Percentiles rank a stretch among this genome's conserved stretches.
Conservation (phyloP, 2,113 vertebrate species). For the Daboia siamensis region DNA sequence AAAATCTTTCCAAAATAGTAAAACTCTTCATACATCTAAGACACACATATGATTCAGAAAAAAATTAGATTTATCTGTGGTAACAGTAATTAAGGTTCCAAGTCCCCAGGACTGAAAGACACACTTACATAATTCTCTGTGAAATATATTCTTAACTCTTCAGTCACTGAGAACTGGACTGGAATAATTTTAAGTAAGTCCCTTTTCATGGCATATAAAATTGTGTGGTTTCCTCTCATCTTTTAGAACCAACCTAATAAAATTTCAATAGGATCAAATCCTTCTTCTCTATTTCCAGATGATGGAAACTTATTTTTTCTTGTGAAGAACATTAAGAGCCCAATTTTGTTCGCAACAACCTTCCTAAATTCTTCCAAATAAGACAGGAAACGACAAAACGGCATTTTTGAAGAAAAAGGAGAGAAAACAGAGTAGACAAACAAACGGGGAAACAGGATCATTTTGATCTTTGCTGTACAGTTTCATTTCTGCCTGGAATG, state of each 20-base stretch:
- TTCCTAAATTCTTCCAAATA: not conserved
- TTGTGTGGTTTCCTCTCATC: not conserved
- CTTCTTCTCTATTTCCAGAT: not conserved
- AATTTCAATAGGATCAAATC: not conserved
- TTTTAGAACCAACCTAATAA: not conserved
- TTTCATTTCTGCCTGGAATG: not conserved
- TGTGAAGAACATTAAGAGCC: not conserved
- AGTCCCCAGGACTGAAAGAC: constrained; percentile 37
- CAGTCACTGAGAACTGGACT: not conserved
- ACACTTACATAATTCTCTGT: not conserved
- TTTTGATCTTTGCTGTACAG: not conserved
- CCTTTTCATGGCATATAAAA: not conserved
- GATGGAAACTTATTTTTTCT: not conserved
- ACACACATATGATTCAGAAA: not conserved
- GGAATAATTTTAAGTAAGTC: not conserved
- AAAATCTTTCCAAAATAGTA: not conserved
- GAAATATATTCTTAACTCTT: not conserved
- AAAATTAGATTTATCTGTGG: constrained; percentile 21
- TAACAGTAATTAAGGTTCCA: constrained; percentile 46
- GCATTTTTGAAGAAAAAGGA: not conserved
- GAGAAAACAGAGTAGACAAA: not conserved
- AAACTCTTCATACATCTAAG: not conserved
- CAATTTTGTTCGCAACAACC: not conserved
- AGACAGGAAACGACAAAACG: not conserved
- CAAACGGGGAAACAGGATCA: too few relatives aligned